These are phyloP conservation scores for Galbula dea DNA, from an alignment of 2,113 vertebrate genomes.

Conservation along the genomic window DNA sequence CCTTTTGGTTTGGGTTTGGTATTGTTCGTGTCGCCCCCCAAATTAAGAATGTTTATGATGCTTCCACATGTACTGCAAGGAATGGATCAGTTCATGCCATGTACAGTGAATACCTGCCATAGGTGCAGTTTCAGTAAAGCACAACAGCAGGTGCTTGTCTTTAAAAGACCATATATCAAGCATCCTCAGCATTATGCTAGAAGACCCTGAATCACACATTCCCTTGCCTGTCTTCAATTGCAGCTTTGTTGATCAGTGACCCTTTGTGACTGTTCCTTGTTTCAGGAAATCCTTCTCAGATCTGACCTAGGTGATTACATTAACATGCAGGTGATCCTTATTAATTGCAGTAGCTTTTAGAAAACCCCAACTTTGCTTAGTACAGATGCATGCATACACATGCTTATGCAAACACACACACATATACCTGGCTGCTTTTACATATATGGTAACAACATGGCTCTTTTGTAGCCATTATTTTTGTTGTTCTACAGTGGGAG, in stretches of 20 bases:
- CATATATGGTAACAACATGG: not conserved
- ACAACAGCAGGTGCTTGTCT: not conserved
- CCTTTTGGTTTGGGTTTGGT: not conserved
- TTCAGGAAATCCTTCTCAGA: not conserved
- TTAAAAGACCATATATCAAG: not conserved
- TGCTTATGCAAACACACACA: not conserved
- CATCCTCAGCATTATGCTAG: not conserved
- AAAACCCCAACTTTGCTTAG: not conserved
- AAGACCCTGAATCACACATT: not conserved
- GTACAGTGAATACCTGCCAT: not conserved
- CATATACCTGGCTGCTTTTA: not conserved
- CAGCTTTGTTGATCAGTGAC: not conserved
- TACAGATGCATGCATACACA: not conserved
- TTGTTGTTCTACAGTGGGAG: not conserved
- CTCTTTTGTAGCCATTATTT: not conserved
- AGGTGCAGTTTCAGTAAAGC: not conserved
- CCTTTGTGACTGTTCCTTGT: not conserved
- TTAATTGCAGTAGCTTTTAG: not conserved
- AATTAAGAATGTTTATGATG: not conserved
- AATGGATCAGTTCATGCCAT: not conserved
- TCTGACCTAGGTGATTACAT: not conserved
- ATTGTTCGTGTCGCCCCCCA: not conserved
- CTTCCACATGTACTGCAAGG: not conserved
- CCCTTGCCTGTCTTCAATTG: not conserved
- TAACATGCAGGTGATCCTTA: not conserved